Evolutionary conservation across 2,888 invertebrate genomes (phyloP), one percentile per base, ranked within the genome.

Genomic region (Stenchaetothrips biformis): DNA sequence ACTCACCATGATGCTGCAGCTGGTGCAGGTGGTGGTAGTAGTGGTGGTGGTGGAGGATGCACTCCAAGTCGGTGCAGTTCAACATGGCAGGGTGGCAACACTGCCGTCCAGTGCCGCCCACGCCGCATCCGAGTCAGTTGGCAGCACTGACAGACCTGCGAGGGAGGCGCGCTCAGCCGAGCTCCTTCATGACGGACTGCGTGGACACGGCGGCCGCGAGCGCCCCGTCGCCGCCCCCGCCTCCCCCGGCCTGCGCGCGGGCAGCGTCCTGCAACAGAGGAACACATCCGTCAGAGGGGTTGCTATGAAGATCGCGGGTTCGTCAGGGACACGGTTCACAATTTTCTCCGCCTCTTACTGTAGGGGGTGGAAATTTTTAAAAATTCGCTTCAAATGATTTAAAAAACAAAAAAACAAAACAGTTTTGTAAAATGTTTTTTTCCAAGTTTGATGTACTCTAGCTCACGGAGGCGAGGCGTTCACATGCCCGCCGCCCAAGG

Each of bases 51-150:
- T 92, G 92, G 86, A 92, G 88, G 86, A 92, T 92, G 89, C 93
- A 93, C 89, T 92, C 92, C 88, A 92, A 89, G 89, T 92, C 92
- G 84, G 92, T 92, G 88, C 93, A 93, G 88, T 93, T 92, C 88
- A 93, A 89, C 93, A 93, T 93, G 86, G 87, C 89, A 86, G 53
- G 16, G 37, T 37, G 37, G 16, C 53, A 13, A 18, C 53, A 18
- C 53, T 53, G 53, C 53, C 53, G 53, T 18, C 53, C 53, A 18
- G 53, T 53, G 53, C 53, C 18, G 53, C 59, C 59, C 59, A 4
- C 59, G 37, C 37, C 37, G 1, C 37, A 37, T 37, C 37, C 37
- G 37, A 37, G 37, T 37, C 37, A 4, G 53, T 53, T 59, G 59
- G 59, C 59, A 59, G 18, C 59, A 59, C 59, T 59, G 59, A 6